Base-by-base conservation (phyloP, 2,888 invertebrate genomes). In the Phaedon cochleariae region DNA sequence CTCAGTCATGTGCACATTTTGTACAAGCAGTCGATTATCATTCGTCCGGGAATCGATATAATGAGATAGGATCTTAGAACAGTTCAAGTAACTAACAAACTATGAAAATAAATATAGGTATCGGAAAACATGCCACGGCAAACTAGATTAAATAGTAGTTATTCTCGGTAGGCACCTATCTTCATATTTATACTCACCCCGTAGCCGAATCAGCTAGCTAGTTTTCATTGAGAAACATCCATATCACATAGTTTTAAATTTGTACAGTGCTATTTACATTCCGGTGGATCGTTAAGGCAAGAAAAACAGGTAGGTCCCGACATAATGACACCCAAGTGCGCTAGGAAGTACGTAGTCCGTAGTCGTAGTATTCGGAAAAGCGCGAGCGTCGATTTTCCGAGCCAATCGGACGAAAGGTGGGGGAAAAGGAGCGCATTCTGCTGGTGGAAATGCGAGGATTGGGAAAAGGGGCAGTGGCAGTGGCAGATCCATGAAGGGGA, bases 321-420 rank as follows among this genome's bases (percentile, higher is more conserved):
- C 53, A 70, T 70, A 64, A 65, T 67, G 59, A 61, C 68, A 64
- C 57, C 58, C 65, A 67, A 67, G 67, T 70, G 63, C 67, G 48
- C 41, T 59, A 59, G 57, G 64, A 67, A 37, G 18, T 49, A 59
- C 60, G 65, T 63, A 57, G 62, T 48, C n/a, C 60, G 70, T 72
- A 70, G 70, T 73, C 71, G 71, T 69, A 72, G 64, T 65, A 53
- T 58, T 60, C 61, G 63, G 63, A 68, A 62, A 54, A 73, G 71
- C 52, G 21, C 58, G 65, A 62, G 64, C 59, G 77, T 77, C 77
- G 77, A 77, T 77, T 76, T 75, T 74, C 73, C 71, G 70, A 74
- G 75, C 74, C 73, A 34, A 34, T 34, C 34, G 34, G 34, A 34
- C 74, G 72, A 69, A 72, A 73, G 62, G 55, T 62, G 58, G 67